Evolutionary conservation across 2,888 invertebrate genomes (phyloP).

Genomic region (Agrochola lychnidis): DNA sequence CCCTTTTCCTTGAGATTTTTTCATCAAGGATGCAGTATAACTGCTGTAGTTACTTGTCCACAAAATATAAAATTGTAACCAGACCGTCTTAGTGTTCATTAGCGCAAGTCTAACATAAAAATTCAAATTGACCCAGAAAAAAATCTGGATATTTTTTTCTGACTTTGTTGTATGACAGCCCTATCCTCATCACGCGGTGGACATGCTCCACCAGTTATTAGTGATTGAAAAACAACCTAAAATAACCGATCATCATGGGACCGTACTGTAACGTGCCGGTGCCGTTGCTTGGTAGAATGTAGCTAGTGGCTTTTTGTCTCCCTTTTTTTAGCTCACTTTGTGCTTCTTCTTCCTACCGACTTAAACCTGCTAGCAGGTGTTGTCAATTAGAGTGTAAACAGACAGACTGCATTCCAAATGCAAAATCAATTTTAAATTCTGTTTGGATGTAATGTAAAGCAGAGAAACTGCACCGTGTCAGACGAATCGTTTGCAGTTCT

Average conservation of each 20-base stretch:
- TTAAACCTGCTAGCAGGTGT: slow-evolving; percentile 33
- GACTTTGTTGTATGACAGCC: slow-evolving; percentile 58
- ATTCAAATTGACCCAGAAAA: background rate
- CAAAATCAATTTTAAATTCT: slow-evolving; percentile 16
- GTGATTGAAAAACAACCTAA: slow-evolving; percentile 81
- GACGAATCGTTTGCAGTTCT: background rate
- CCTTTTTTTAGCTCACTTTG: slow-evolving; percentile 31
- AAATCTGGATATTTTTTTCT: background rate
- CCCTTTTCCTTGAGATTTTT: slow-evolving; percentile 34
- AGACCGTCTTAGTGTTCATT: background rate
- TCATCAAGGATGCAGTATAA: background rate
- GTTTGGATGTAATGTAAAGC: background rate
- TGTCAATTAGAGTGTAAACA: slow-evolving; percentile 6
- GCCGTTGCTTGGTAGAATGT: slow-evolving; percentile 65
- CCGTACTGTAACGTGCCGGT: slow-evolving; percentile 72
- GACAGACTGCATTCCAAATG: slow-evolving; percentile 3
- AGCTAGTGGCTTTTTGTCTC: slow-evolving; percentile 42
- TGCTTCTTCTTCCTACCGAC: slow-evolving; percentile 36
- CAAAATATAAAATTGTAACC: background rate
- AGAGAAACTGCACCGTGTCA: slow-evolving; percentile 2
- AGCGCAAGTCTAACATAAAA: background rate
- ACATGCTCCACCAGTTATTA: slow-evolving; percentile 81
- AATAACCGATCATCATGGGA: slow-evolving; percentile 79
- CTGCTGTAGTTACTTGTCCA: background rate
- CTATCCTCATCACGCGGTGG: slow-evolving; percentile 72